Evolutionary conservation across 2,797 vertebrate species (phyloP).

Genomic region (Mus spretus): DNA sequence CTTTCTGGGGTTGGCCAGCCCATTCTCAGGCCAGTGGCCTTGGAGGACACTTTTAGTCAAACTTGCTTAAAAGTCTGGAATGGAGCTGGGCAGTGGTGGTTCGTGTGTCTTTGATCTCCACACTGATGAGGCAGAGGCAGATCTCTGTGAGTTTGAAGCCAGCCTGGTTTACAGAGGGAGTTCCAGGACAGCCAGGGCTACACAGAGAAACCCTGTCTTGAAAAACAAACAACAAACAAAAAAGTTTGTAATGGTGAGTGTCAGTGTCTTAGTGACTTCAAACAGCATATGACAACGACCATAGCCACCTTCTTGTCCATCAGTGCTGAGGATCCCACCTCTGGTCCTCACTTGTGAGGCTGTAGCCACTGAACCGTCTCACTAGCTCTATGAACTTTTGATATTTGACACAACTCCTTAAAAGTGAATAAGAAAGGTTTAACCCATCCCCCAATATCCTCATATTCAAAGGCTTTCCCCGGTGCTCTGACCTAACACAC

Average conservation of each 20-base stretch:
- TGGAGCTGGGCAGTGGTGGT: not conserved
- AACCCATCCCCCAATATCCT: not conserved
- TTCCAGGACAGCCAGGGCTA: not conserved
- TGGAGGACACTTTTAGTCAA: not conserved
- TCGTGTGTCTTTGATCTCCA: not conserved
- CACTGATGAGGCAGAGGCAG: not conserved
- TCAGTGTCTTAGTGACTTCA: not conserved
- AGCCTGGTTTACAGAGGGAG: not conserved
- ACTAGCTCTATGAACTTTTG: not conserved
- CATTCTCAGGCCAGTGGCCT: not conserved
- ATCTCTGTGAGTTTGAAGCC: not conserved
- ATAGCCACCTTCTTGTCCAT: not conserved
- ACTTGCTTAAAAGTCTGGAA: not conserved
- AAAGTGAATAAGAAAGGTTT: not conserved
- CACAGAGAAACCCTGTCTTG: not conserved
- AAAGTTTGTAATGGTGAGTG: not conserved
- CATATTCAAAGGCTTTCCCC: not conserved
- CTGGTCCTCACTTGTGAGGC: not conserved
- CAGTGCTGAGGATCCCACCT: not conserved
- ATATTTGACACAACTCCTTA: constrained; percentile 8
- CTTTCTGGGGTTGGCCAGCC: not conserved
- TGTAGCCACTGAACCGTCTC: not conserved
- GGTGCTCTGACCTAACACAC: not conserved
- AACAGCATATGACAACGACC: not conserved
- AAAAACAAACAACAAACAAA: not conserved